A percentile compares a stretch with the other conserved stretches of the same genome.
These are phyloP conservation scores for Rhinoderma darwinii DNA, from an alignment of 2,113 vertebrate species.

Conservation along the genomic window DNA sequence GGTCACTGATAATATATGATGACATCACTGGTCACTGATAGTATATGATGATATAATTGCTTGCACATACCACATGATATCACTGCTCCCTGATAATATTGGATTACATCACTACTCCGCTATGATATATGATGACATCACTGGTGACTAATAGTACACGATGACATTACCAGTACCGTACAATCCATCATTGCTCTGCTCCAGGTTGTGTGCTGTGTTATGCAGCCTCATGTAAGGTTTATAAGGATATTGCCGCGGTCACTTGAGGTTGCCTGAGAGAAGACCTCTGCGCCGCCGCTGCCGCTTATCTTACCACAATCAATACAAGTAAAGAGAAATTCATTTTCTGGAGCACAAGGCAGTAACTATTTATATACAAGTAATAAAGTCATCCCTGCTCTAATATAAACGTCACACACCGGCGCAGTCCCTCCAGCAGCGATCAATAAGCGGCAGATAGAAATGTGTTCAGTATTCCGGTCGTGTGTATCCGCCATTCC, in stretches of 20 bases:
- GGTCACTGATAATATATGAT: not conserved
- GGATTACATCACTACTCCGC: not conserved
- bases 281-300: too few species aligned
- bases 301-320: not conserved
- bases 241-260: not conserved
- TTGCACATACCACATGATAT: too few species aligned
- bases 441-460: not conserved
- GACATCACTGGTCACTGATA: not conserved
- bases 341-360: not conserved
- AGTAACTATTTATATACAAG: not conserved
- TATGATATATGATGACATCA: not conserved
- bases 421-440: not conserved
- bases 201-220: not conserved
- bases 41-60: too few species aligned
- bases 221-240: not conserved
- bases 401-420: not conserved
- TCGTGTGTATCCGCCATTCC: not conserved
- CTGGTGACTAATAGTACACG: not conserved
- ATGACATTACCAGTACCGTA: too few species aligned
- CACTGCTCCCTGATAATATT: not conserved
- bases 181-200: too few species aligned
- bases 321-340: not conserved
- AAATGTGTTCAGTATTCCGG: not conserved
- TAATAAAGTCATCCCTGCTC: not conserved
- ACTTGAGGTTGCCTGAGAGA: not conserved